Evolutionary conservation across 2,888 invertebrate genomes (phyloP), one percentile per base, ranked within the genome.

Genomic region (Oxycera nigricornis): DNA sequence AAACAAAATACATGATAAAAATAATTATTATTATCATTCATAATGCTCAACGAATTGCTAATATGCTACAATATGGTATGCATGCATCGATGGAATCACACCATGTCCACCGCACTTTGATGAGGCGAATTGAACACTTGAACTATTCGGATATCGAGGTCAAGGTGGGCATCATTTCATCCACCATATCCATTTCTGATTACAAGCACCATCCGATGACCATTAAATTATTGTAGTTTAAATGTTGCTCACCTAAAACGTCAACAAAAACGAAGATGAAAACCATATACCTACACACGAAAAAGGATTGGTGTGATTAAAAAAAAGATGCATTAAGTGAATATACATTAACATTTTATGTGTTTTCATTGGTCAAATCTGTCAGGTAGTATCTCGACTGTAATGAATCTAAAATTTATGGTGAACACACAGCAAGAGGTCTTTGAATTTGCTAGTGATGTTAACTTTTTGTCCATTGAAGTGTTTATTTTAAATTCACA

Each of bases 91-190:
- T n/a, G n/a, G n/a, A n/a, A n/a, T n/a, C n/a, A n/a, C n/a, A n/a
- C n/a, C n/a, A n/a, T n/a, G n/a, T n/a, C n/a, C n/a, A n/a, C n/a
- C n/a, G 46, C 46, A 46, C 4, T n/a, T 46, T 17, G 14, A n/a
- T 17, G 17, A 46, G 17, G 46, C 11, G 30, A 35, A 22, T 65
- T 65, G 20, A 24, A 6, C 65, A 65, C 65, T 65, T 65, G 41
- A 65, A 65, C 65, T 41, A 65, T 65, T 65, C 31, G 22, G 39
- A 39, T 65, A 65, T 35, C 24, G 65, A 22, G 65, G 65, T 65
- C 65, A 65, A 65, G 65, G 65, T 65, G 30, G 24, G 9, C 62
- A 22, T 35, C 39, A 62, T 35, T 35, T 20, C 17, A 62, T 39
- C 11, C n/a, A 41, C 39, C 41, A 17, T 41, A 41, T 65, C 28